These are phyloP conservation scores for Brienomyrus longianalis DNA, from an alignment of 2,113 vertebrate species.

Conservation along the genomic window DNA sequence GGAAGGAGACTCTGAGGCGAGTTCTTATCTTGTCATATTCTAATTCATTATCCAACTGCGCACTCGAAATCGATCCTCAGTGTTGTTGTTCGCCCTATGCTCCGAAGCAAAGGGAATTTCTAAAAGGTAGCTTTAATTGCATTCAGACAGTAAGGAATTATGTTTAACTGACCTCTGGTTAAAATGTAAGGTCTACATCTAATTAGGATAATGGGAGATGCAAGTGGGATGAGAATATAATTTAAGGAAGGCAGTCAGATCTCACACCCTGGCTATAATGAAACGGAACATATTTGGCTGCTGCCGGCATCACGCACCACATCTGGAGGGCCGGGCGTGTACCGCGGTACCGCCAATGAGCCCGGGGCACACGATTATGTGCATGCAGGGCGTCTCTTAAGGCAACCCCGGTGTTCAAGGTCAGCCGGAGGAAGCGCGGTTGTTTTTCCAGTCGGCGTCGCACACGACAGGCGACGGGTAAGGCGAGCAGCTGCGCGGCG, in stretches of 20 bases:
- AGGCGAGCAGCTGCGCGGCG: constrained; percentile 58
- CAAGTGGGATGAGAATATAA: not conserved
- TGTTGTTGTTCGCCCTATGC: not conserved
- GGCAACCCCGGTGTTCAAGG: not conserved
- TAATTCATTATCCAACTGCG: not conserved
- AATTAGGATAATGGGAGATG: not conserved
- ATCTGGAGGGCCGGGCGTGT: not conserved
- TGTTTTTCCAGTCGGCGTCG: not conserved
- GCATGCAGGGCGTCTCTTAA: not conserved
- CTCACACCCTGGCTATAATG: not conserved
- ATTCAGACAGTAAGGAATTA: constrained; percentile 5
- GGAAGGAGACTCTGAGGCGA: constrained; percentile 2
- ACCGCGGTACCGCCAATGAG: not conserved
- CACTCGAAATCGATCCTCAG: not conserved
- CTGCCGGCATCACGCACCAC: no score
- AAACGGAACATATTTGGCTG: not conserved
- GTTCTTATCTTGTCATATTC: not conserved
- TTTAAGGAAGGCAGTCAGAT: not conserved
- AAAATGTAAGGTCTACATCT: not conserved
- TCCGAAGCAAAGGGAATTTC: not conserved
- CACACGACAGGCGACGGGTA: constrained; percentile 52
- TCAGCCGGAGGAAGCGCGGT: not conserved
- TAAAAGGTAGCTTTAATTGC: not conserved
- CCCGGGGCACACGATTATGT: no score
- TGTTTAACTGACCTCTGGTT: constrained; percentile 1